phyloP scores from a whole-genome alignment of 1,140 invertebrate species.

The Drosophila biarmipes region DNA sequence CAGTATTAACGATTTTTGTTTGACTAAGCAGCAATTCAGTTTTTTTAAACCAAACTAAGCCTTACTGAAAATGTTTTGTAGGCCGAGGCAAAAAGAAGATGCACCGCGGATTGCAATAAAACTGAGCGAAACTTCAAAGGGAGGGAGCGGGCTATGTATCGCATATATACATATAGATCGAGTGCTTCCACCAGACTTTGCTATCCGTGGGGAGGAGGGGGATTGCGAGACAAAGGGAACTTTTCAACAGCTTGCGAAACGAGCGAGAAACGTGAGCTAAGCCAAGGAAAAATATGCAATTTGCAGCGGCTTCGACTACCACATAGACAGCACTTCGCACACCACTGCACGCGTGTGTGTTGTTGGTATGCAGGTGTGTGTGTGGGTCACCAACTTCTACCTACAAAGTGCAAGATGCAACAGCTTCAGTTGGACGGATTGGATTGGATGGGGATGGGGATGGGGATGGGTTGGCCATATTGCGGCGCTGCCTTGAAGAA shows the following conservation, averaged over 20 bases:
- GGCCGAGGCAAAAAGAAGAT: slow-evolving; percentile 11
- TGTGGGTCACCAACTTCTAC: slow-evolving; percentile 47
- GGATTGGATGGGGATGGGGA: too few species aligned
- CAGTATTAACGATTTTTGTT: background rate
- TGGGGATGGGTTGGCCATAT: slow-evolving; percentile 36
- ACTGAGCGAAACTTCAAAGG: slow-evolving; percentile 46
- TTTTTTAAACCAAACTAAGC: background rate
- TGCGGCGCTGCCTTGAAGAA: slow-evolving; percentile 42
- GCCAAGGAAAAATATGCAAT: slow-evolving; percentile 60
- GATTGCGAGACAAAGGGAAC: slow-evolving; percentile 53
- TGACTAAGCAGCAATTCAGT: too few species aligned
- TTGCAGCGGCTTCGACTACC: slow-evolving; percentile 28
- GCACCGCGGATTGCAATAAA: slow-evolving; percentile 42
- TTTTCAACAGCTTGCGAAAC: slow-evolving; percentile 65
- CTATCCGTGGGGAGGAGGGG: background rate
- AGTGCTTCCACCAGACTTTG: background rate
- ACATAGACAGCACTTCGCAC: slow-evolving; percentile 6
- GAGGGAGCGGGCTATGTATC: slow-evolving; percentile 12
- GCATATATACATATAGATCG: slow-evolving; percentile 26
- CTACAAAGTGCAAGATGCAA: slow-evolving; percentile 51
- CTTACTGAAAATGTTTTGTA: background rate
- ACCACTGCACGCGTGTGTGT: background rate
- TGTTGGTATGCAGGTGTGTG: slow-evolving; percentile 7
- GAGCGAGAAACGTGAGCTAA: slow-evolving; percentile 64
- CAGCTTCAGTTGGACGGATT: slow-evolving; percentile 22